Base-by-base conservation (phyloP, 1,140 invertebrate species). In the Mizuhopecten yessoensis region DNA sequence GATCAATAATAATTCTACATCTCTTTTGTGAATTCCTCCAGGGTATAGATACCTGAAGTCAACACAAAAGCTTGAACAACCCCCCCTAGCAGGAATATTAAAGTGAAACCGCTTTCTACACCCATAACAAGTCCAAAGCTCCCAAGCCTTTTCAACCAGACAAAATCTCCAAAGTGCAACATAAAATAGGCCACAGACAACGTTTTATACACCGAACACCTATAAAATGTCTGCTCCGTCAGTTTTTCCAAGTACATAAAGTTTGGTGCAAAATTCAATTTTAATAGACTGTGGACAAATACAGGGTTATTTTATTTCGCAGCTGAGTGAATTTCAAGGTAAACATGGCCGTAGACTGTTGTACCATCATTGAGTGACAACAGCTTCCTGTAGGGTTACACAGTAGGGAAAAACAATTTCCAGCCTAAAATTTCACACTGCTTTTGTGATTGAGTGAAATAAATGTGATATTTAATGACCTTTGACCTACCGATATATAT, bases 281-380 rank as follows among this genome's bases (percentile, higher is more conserved):
- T 75, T 75, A 75, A 75, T 75, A 75, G 57, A 75, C 57, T 29
- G 57, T n/a, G 17, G 57, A 75, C 57, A 75, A 75, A 75, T 75
- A 75, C n/a, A 75, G 29, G 0, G 9, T 9, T 9, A 75, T 75
- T 29, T 75, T 29, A n/a, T 75, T 23, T n/a, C 17, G 23, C 29
- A n/a, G 57, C 57, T 75, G 57, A 75, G 57, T 29, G 57, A 75
- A 29, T 75, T 75, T 75, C n/a, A 29, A 75, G 57, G 57, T 75
- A 75, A 75, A 75, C 57, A 75, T 29, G 57, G 11, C 57, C 57
- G 57, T n/a, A 29, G 57, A 75, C 23, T 29, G 9, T 11, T 29
- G 17, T 1, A 75, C n/a, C 5, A 75, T 29, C 23, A 29, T 75
- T n/a, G 29, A n/a, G 57, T 75, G 23, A 75, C n/a, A 75, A 75